Conservation (phyloP, 2,113 vertebrate species). For the Mustela nigripes region DNA sequence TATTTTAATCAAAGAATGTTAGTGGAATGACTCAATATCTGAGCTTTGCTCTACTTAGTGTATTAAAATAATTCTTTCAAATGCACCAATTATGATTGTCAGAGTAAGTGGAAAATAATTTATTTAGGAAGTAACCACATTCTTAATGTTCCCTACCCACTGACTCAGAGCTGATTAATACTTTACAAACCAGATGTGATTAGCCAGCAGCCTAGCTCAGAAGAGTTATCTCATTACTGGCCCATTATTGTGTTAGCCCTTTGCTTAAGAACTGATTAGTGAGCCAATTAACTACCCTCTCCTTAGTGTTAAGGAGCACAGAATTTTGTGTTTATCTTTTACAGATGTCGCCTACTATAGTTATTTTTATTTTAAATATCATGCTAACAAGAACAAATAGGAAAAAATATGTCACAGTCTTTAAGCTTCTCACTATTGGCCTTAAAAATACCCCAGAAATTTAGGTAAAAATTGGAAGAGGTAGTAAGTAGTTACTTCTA, state of each 20-base stretch:
- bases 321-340: background rate
- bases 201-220: slow-evolving; percentile 64
- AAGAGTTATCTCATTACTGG: slow-evolving; percentile 66
- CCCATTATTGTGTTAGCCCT: slow-evolving; percentile 41
- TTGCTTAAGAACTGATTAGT: slow-evolving; percentile 60
- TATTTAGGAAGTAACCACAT: slow-evolving; percentile 70
- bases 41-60: slow-evolving; percentile 54
- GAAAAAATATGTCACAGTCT: background rate
- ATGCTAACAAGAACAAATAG: slow-evolving; percentile 5
- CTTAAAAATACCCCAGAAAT: background rate
- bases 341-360: background rate
- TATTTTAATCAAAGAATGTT: slow-evolving; percentile 77
- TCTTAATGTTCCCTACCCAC: slow-evolving; percentile 67
- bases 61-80: slow-evolving; percentile 75
- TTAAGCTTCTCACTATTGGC: background rate
- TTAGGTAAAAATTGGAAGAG: slow-evolving; percentile 11
- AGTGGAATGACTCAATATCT: slow-evolving; percentile 51
- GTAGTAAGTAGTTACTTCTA: background rate
- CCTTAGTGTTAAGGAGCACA: background rate
- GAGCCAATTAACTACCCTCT: slow-evolving; percentile 56
- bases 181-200: slow-evolving; percentile 75
- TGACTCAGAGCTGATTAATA: slow-evolving; percentile 83
- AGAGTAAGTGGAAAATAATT: slow-evolving; percentile 73
- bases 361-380: slow-evolving; percentile 14
- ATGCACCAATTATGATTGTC: slow-evolving; percentile 74